Conservation (phyloP, 1,140 invertebrate species). For the Muscidifurax raptorellus region DNA sequence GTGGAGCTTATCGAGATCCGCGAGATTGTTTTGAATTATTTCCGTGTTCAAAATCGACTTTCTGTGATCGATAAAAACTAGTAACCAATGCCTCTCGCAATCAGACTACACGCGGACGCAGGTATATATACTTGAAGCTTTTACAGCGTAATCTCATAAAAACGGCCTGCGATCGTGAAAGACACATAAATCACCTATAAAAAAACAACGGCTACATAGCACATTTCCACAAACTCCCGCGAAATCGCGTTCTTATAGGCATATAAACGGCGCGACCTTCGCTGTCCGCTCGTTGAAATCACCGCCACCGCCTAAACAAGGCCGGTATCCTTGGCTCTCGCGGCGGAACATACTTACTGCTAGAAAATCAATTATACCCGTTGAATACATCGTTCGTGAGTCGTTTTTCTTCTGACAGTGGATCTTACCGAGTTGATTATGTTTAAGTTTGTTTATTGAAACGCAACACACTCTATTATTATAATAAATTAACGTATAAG, state of each 20-base stretch:
- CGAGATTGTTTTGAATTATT: too few species aligned
- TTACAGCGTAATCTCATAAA: too few species aligned
- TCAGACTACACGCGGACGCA: too few species aligned
- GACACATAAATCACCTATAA: background rate
- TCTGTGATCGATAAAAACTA: background rate
- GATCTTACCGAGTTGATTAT: too few species aligned
- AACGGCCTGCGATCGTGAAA: background rate
- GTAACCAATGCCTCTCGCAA: background rate
- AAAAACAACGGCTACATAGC: background rate
- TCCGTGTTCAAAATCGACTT: background rate
- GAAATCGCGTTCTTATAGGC: background rate
- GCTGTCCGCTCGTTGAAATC: constrained; percentile 38
- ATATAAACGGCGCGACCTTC: constrained; percentile 4
- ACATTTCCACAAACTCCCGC: constrained; percentile 28
- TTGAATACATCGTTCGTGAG: too few species aligned
- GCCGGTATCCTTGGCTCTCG: constrained; percentile 22
- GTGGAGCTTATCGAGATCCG: too few species aligned
- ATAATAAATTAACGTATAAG: too few species aligned
- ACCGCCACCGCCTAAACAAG: constrained; percentile 26
- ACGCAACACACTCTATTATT: too few species aligned
- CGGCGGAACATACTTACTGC: background rate
- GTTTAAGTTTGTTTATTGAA: too few species aligned
- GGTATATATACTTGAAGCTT: too few species aligned
- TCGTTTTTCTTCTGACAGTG: too few species aligned
- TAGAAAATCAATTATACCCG: constrained; percentile 46